Base-by-base conservation (phyloP, 92 coral and sea anemone species). In the Bergia puertoricense region DNA sequence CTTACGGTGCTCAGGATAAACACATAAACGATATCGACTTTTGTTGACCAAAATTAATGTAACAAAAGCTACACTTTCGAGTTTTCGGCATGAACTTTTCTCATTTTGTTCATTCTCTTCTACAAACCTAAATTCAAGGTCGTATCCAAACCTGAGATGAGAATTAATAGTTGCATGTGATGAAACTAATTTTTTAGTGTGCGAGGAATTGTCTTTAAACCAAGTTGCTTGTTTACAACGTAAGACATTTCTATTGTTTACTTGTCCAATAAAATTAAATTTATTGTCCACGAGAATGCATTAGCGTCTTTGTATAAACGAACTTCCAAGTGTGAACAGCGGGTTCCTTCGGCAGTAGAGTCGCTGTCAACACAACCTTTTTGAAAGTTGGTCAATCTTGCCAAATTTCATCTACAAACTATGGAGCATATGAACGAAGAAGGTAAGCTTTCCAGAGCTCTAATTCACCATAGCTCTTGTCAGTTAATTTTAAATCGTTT, bases 201-300 rank as follows among this genome's bases (percentile, higher is more conserved):
- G 30, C 30, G 30, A 15, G 16, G 68, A 59, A 59, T 10, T 15
- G 69, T 62, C 30, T 42, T 72, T 72, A 30, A 36, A 71, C 18
- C 13, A 13, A 0, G 74, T 72, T 72, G 11, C 41, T 43, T 36
- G 76, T 72, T 72, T 23, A 72, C 76, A 72, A 36, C 76, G 30
- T 72, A 72, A 23, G 1, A 36, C 36, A 72, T 2, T 43, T 72
- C 8, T 72, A 72, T 72, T 72, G 15, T 72, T 36, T 23, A 72
- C 42, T 72, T 72, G 14, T 30, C 76, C 76, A 72, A 72, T 72
- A 72, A 72, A 72, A 72, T 72, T 13, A 5, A 72, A 10, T 37
- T 72, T 36, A 36, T 72, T 72, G 76, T 72, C 36, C 43, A 72
- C 76, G 76, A 14, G 42, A 72, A 72, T 72, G 76, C 76, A 72